Evolutionary conservation across 2,797 vertebrate genomes (phyloP).

Genomic region (Gymnocypris eckloni): DNA sequence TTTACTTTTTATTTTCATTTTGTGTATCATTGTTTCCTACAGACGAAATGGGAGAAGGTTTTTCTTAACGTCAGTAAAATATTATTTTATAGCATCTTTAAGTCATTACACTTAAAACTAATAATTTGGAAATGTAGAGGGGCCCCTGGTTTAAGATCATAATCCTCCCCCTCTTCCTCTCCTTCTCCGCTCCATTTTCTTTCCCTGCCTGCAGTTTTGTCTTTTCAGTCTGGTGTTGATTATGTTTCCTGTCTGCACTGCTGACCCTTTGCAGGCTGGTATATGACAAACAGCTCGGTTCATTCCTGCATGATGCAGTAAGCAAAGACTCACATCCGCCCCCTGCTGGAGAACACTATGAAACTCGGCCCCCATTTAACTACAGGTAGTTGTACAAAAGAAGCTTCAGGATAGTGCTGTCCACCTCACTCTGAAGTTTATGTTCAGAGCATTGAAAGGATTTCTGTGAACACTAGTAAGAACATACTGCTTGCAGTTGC

Average conservation of each 20-base stretch:
- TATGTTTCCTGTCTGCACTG: constrained; percentile 50
- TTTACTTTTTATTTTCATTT: constrained; percentile 24
- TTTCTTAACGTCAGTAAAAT: not conserved
- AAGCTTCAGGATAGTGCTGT: not conserved
- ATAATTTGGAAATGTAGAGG: not conserved
- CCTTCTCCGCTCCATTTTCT: constrained; percentile 8
- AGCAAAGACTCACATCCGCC: constrained; percentile 21
- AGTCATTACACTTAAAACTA: constrained; percentile 14
- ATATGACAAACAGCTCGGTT: constrained; percentile 2
- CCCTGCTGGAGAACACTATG: constrained; percentile 44
- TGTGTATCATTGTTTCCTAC: not conserved
- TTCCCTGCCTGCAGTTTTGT: constrained; percentile 23
- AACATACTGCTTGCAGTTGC: not conserved
- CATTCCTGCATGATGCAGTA: constrained; percentile 27
- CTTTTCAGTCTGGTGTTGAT: constrained; percentile 50
- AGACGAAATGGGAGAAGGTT: not conserved
- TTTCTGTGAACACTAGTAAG: not conserved
- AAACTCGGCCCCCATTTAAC: not conserved
- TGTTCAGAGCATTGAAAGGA: not conserved
- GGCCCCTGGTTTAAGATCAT: constrained; percentile 15
- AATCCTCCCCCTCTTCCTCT: constrained; percentile 9
- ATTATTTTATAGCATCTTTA: constrained; percentile 18
- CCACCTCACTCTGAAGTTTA: not conserved
- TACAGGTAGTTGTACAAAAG: not conserved
- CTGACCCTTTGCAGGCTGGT: constrained; percentile 31